Evolutionary conservation across 2,888 invertebrate genomes (phyloP), one percentile per base, ranked within the genome.

Genomic region (Ellobium chinense): DNA sequence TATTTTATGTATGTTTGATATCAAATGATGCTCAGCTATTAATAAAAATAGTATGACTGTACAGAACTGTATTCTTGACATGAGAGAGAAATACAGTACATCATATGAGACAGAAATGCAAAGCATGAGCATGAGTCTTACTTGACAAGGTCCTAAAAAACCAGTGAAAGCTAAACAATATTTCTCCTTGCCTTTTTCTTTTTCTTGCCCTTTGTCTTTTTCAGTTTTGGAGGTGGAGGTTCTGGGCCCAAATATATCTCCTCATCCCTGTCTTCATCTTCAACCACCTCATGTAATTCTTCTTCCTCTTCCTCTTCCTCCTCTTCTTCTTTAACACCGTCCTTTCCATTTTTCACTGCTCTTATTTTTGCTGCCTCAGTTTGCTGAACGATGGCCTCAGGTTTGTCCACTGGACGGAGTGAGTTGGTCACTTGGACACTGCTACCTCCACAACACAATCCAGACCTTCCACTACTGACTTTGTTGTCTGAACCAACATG

Each of bases 121-220:
- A n/a, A n/a, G n/a, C n/a, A n/a, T n/a, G n/a, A n/a, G n/a, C n/a
- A n/a, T n/a, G n/a, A n/a, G n/a, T n/a, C n/a, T n/a, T n/a, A n/a
- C n/a, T n/a, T n/a, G n/a, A n/a, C n/a, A n/a, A n/a, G n/a, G n/a
- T n/a, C n/a, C n/a, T n/a, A n/a, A n/a, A n/a, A n/a, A n/a, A n/a
- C n/a, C n/a, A n/a, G n/a, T n/a, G n/a, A n/a, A n/a, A n/a, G n/a
- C n/a, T n/a, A n/a, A n/a, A n/a, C n/a, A 63, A 29, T 18, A n/a
- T 27, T 27, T 27, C 5, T 36, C 37, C 66, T 68, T 68, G 66
- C 66, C 66, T 68, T 68, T 68, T 36, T 36, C 34, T 68, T 31
- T 24, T 37, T 68, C 37, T 36, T 36, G 7, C 14, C 18, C 27
- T 68, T 68, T 31, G 31, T 68, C 29, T 68, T 68, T 24, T 37